These are phyloP conservation scores for Oreortyx pictus DNA, from an alignment of 2,797 vertebrate species.

Conservation along the genomic window DNA sequence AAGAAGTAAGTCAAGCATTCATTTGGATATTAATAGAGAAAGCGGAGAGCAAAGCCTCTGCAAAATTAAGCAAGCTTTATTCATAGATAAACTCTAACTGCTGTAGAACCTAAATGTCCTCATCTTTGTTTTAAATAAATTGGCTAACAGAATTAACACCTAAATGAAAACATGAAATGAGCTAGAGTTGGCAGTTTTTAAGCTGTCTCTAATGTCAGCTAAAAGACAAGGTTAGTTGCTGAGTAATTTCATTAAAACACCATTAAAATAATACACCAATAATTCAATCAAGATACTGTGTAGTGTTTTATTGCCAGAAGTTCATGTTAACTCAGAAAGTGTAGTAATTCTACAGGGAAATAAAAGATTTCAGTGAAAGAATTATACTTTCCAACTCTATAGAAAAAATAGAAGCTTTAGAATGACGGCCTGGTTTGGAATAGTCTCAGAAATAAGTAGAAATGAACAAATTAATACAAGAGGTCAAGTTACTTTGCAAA, in stretches of 20 bases:
- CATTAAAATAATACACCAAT: constrained; percentile 57
- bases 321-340: constrained; percentile 37
- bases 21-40: background rate
- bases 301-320: constrained; percentile 34
- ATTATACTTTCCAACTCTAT: background rate
- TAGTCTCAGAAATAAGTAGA: background rate
- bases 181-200: constrained; percentile 16
- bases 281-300: constrained; percentile 21
- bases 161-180: constrained; percentile 16
- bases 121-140: constrained; percentile 13
- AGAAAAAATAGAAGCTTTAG: background rate
- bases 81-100: background rate
- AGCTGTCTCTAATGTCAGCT: background rate
- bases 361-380: background rate
- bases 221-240: constrained; percentile 48
- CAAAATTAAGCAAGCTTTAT: background rate
- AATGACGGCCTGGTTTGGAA: constrained; percentile 12
- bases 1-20: background rate
- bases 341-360: constrained; percentile 17
- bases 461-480: background rate
- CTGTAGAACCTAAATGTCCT: background rate
- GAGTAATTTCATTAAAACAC: constrained; percentile 55
- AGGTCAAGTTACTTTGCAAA: background rate
- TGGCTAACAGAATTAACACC: background rate
- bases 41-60: background rate